Base-by-base conservation (phyloP, 2,888 invertebrate genomes). In the Gari tellinella region DNA sequence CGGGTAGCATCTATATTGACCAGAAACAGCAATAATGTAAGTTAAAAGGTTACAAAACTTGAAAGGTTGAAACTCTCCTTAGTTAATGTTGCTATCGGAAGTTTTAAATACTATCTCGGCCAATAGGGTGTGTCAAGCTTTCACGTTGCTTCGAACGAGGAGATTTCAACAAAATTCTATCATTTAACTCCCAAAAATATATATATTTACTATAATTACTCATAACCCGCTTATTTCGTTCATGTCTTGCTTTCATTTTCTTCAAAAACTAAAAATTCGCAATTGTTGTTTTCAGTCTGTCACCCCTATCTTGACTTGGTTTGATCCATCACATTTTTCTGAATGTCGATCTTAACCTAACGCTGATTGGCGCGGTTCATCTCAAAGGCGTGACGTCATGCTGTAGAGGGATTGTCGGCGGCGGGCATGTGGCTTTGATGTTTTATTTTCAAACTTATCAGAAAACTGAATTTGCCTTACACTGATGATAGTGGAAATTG, bases 391-490 rank as follows among this genome's bases (percentile, higher is more conserved):
- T 89, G 90, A 90, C 90, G 89, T 89, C 90, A 89, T 81, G 56
- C 69, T 78, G 81, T 82, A 85, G 79, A 80, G 82, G 83, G 86
- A 83, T 85, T 85, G 87, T 86, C 87, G 86, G 88, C 88, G 86
- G 87, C 87, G 83, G 87, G 87, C 86, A 86, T 86, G 86, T 86
- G 86, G 80, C 88, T 88, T 88, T 89, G 88, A 89, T 86, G 82
- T 87, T 82, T 72, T 82, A 78, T 73, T 85, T 89, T 86, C 85
- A 88, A 89, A 88, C 84, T 85, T 86, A 31, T 66, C 49, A 41
- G 43, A 62, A 63, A 69, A 63, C 23, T 43, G 41, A 51, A 41
- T 49, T 17, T 15, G 19, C 31, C 31, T 31, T 31, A 31, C 31
- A 31, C 31, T 7, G 31, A 31, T 31, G 31, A 31, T 31, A 31